A percentile compares a stretch with the other conserved stretches of the same genome.
phyloP scores from a whole-genome alignment of 2,113 vertebrate species.

The Oenanthe oenanthe region DNA sequence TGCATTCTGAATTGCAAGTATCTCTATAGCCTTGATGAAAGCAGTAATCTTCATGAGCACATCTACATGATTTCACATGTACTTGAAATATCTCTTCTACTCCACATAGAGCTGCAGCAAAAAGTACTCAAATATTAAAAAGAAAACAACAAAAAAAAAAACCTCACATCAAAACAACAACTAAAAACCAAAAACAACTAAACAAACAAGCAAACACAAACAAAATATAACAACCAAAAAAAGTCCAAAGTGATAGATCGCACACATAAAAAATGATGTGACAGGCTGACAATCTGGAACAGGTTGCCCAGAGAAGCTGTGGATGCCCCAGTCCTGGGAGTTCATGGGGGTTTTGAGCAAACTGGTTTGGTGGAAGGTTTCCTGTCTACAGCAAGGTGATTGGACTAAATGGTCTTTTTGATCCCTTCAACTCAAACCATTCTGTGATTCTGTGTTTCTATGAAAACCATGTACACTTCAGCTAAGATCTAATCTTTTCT shows the following conservation, averaged over 20 bases:
- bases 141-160: background rate
- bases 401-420: background rate
- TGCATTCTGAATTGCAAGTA: background rate
- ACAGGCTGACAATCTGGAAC: background rate
- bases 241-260: background rate
- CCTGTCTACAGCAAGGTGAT: background rate
- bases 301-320: background rate
- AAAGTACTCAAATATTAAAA: background rate
- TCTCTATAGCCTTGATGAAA: background rate
- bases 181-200: too few relatives aligned
- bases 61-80: background rate
- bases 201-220: too few relatives aligned
- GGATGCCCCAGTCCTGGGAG: background rate
- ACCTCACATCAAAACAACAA: too few relatives aligned
- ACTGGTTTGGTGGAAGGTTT: background rate
- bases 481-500: background rate
- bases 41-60: background rate
- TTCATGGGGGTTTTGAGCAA: background rate
- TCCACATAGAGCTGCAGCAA: background rate
- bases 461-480: background rate
- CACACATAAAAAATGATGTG: background rate
- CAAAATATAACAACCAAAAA: too few relatives aligned
- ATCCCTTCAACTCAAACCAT: background rate
- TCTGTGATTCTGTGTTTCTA: background rate
- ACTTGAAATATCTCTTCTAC: background rate